These are phyloP conservation scores for Pyralis farinalis DNA, from an alignment of 2,888 invertebrate species.

Conservation along the genomic window DNA sequence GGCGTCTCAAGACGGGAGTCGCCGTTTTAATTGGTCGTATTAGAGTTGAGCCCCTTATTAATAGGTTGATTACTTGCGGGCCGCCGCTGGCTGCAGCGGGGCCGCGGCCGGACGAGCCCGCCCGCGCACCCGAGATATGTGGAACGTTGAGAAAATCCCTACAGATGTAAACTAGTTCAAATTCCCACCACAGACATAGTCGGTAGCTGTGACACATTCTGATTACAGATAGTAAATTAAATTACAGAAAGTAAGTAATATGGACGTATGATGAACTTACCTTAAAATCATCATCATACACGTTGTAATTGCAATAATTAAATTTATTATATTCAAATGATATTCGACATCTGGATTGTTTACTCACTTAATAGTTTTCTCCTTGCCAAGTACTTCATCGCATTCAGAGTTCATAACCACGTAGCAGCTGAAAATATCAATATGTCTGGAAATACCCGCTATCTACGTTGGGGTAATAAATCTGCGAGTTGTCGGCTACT, in stretches of 20 bases:
- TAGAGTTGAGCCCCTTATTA: constrained; percentile 75
- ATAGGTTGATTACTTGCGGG: constrained; percentile 78
- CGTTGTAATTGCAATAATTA: no score
- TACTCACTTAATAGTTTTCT: no score
- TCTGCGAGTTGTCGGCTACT: constrained; percentile 72
- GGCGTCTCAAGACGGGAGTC: constrained; percentile 70
- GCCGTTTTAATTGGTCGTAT: constrained; percentile 77
- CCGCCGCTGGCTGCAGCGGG: constrained; percentile 23
- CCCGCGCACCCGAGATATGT: constrained; percentile 12
- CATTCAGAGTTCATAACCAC: constrained; percentile 64
- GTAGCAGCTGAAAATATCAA: constrained; percentile 65
- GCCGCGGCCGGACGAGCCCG: constrained; percentile 25
- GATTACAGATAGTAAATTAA: no score
- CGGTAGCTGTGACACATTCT: no score
- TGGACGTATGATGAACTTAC: no score
- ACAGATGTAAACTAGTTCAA: constrained; percentile 6
- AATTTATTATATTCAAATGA: no score
- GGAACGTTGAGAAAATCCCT: constrained; percentile 7
- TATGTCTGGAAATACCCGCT: constrained; percentile 68
- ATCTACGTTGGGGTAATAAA: constrained; percentile 61
- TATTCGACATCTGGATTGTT: no score
- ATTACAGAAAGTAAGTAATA: no score
- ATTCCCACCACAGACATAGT: background rate
- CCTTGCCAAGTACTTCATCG: constrained; percentile 54
- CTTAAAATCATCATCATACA: no score